Conservation (phyloP, 2,797 vertebrate genomes). For the Perodicticus potto region DNA sequence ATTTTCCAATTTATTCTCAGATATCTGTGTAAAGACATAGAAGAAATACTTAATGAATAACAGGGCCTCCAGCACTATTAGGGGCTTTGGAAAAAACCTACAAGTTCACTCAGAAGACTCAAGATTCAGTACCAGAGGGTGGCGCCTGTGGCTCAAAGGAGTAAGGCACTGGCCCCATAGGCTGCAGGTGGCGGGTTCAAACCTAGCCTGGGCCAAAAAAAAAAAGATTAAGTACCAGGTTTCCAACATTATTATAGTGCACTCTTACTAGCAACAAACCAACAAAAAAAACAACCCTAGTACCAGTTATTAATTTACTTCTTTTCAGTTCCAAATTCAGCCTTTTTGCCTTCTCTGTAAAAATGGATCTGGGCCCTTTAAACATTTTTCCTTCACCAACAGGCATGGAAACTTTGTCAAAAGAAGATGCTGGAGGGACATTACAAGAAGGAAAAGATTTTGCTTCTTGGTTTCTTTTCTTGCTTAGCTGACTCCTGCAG, state of each 20-base stretch:
- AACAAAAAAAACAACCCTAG: not conserved
- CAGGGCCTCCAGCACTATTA: not conserved
- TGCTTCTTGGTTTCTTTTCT: not conserved
- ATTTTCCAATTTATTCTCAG: slow-evolving; percentile 8
- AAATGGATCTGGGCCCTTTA: not conserved
- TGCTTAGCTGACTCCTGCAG: not conserved
- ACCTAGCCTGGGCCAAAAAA: no score
- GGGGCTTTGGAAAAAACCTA: not conserved
- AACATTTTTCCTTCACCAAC: not conserved
- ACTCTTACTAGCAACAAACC: not conserved
- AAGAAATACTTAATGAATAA: not conserved
- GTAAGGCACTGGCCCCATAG: no score
- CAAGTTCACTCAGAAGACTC: not conserved
- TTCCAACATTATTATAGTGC: not conserved
- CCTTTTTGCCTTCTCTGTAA: not conserved
- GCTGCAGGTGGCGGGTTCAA: no score
- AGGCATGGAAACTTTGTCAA: not conserved
- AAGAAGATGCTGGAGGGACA: not conserved
- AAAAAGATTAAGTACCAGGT: not conserved
- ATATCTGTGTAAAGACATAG: not conserved
- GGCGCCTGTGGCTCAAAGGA: no score
- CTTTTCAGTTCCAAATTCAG: not conserved
- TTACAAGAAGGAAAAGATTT: not conserved
- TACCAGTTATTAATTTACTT: not conserved
- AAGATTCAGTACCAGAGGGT: no score